phyloP scores from a whole-genome alignment of 2,113 vertebrate genomes.

The Pristiophorus japonicus region DNA sequence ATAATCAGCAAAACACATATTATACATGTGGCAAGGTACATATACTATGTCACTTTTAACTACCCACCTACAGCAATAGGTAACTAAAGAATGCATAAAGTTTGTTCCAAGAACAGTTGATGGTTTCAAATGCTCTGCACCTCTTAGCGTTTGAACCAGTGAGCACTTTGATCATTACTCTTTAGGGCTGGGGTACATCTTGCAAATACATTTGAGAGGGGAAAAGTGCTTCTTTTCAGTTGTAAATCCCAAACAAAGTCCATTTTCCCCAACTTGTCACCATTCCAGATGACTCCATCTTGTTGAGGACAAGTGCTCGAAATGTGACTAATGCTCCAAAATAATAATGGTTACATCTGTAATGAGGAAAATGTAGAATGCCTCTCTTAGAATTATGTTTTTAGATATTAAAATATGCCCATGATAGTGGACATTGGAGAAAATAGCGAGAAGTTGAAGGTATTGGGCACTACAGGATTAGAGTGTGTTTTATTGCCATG shows the following conservation, averaged over 20 bases:
- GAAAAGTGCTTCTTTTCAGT: background rate
- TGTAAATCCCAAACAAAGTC: background rate
- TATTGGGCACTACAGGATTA: background rate
- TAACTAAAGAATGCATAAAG: background rate
- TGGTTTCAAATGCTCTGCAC: background rate
- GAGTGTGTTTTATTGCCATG: background rate
- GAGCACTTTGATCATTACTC: background rate
- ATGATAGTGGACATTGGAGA: background rate
- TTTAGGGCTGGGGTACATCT: background rate
- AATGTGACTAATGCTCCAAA: background rate
- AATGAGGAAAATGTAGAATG: background rate
- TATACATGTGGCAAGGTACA: background rate
- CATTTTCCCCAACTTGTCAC: background rate
- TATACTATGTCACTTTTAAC: background rate
- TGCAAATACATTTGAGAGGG: background rate
- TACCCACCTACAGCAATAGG: background rate
- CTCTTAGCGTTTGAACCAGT: background rate
- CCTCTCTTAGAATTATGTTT: background rate
- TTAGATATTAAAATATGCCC: background rate
- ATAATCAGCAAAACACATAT: background rate
- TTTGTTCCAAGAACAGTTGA: background rate
- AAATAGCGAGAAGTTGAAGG: background rate
- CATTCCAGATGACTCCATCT: background rate
- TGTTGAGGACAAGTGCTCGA: background rate
- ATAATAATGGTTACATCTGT: background rate